Conservation (phyloP, 2,113 vertebrate genomes). For the Corvus cornix region DNA sequence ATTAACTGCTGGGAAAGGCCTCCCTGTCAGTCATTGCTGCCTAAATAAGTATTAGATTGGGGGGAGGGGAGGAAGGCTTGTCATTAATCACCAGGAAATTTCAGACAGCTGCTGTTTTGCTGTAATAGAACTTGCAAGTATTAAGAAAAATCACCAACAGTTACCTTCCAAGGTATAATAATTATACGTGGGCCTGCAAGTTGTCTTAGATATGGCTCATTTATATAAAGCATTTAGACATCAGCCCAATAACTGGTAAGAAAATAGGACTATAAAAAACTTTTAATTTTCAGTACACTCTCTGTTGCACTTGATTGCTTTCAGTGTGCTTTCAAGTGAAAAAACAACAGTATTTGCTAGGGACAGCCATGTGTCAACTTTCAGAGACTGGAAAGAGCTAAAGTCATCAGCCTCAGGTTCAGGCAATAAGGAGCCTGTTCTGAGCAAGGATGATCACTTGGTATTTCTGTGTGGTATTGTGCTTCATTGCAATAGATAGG, state of each 20-base stretch:
- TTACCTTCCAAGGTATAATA: neutral
- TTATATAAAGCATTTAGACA: neutral
- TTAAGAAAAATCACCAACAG: neutral
- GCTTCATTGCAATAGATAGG: neutral
- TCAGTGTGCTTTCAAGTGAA: neutral
- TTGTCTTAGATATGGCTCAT: neutral
- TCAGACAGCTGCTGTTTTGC: slow-evolving; percentile 3
- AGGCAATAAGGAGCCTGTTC: neutral
- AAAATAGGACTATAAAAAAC: neutral
- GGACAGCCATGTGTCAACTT: neutral
- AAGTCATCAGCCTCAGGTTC: neutral
- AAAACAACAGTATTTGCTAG: neutral
- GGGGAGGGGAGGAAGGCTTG: neutral
- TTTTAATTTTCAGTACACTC: neutral
- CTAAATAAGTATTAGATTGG: neutral
- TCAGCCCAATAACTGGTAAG: neutral
- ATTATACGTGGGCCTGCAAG: neutral
- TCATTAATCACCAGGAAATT: slow-evolving; percentile 7
- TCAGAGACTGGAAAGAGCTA: neutral
- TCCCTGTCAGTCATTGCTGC: neutral
- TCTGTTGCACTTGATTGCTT: neutral
- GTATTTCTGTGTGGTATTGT: neutral
- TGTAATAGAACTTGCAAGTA: neutral
- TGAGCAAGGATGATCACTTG: neutral
- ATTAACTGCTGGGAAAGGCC: neutral